These are phyloP conservation scores for Petrolisthes cinctipes DNA, from an alignment of 2,888 invertebrate genomes.

Conservation along the genomic window DNA sequence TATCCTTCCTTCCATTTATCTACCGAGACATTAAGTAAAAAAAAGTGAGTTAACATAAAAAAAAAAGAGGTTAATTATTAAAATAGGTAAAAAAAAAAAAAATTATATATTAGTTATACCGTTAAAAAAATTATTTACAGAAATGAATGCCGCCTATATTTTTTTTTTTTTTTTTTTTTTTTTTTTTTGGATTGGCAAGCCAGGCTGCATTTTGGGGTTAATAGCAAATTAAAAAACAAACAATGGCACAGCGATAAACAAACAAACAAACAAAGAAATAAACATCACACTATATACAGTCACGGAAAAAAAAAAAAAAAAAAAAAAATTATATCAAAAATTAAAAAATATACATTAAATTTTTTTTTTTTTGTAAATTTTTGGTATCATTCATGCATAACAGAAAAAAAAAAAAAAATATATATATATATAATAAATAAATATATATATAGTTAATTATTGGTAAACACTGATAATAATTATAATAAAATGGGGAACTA, in stretches of 20 bases:
- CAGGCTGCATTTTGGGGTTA: constrained; percentile 59
- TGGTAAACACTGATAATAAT: neutral
- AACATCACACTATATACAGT: constrained; percentile 51
- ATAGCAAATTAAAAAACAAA: constrained; percentile 46
- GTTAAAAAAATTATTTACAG: constrained; percentile 44
- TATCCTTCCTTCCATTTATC: too few relatives aligned
- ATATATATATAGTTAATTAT: neutral
- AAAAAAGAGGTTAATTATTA: constrained; percentile 31
- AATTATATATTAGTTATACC: constrained; percentile 34
- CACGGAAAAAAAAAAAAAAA: constrained; percentile 35
- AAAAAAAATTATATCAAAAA: too few relatives aligned
- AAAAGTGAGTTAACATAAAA: constrained; percentile 26
- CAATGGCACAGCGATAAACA: constrained; percentile 43
- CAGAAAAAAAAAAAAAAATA: constrained; percentile 1
- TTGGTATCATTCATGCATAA: neutral
- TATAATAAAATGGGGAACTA: too few relatives aligned
- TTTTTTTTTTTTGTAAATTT: too few relatives aligned
- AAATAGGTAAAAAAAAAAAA: constrained; percentile 25
- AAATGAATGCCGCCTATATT: constrained; percentile 61
- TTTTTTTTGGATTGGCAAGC: constrained; percentile 39
- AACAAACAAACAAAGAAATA: constrained; percentile 10
- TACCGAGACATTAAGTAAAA: neutral
- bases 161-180: constrained; percentile 56
- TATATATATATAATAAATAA: neutral
- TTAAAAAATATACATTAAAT: too few relatives aligned